Base-by-base conservation (phyloP, 2,113 vertebrate genomes). In the Corythornis vintsioides region DNA sequence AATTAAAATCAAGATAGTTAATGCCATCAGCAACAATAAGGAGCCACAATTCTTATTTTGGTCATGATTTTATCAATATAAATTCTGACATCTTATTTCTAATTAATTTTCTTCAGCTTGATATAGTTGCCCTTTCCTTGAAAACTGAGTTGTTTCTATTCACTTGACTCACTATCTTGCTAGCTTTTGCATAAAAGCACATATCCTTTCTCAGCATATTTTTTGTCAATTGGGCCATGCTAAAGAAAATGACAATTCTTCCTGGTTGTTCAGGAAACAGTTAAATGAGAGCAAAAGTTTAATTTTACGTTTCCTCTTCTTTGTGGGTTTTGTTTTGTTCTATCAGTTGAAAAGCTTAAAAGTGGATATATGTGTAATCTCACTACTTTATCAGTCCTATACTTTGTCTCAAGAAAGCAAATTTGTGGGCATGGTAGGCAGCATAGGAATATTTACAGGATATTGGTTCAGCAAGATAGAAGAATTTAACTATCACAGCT, bases 111-210 rank as follows among this genome's bases (percentile, higher is more conserved):
- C 5, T 33, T 71, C 31, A 75, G 11, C 4, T 53, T 25, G 72
- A 4, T 55, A 29, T 69, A n/a, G 43, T 15, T 61, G 7, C 7
- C 8, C 8, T 38, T n/a, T 69, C 29, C 8, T 57, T 73, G 74
- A 79, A 88, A 53, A 0, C 0, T 28, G 13, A 60, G 5, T 11
- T 11, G 5, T 66, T 86, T 63, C 0, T 0, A 28, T n/a, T n/a
- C 18, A 1, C 0, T 12, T 52, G 8, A 43, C 59, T 73, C 67
- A 42, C 4, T 40, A 3, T 8, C 8, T 55, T 45, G 8, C n/a
- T 40, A 50, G 6, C 7, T 9, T 29, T 65, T 83, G n/a, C 21
- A 59, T n/a, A 73, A 85, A 80, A 24, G 15, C 15, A n/a, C 9
- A 4, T 43, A 52, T 7, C 35, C 6, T 69, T 43, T 42, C 2